Conservation (phyloP, 2,797 vertebrate species). For the Graptemys geographica region DNA sequence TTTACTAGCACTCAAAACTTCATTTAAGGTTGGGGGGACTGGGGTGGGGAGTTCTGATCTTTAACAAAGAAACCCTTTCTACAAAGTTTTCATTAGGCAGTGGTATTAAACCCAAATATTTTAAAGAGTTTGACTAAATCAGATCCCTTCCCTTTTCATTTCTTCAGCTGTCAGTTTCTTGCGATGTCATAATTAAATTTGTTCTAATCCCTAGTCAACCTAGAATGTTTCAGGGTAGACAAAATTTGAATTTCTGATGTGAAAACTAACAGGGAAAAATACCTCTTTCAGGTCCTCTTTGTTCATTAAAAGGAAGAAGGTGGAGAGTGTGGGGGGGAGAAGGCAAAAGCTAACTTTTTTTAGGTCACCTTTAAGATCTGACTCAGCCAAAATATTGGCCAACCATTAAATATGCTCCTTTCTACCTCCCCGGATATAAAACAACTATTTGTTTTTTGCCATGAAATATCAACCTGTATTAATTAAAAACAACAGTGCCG, state of each 20-base stretch:
- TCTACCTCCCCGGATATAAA: not conserved
- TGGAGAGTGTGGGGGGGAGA: accelerated
- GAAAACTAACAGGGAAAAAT: not conserved
- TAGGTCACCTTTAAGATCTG: not conserved
- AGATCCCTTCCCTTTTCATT: not conserved
- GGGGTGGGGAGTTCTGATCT: not conserved
- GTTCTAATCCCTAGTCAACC: not conserved
- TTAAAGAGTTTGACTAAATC: not conserved
- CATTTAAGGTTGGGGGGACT: not conserved
- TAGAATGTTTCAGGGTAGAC: not conserved
- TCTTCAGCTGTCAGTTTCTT: not conserved
- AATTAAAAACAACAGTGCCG: not conserved
- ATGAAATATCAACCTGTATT: not conserved
- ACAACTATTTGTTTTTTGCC: not conserved
- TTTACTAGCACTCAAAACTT: not conserved
- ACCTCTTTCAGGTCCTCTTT: accelerated
- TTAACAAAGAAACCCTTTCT: not conserved
- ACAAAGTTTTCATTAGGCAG: not conserved
- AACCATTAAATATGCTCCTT: not conserved
- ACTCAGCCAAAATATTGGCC: not conserved
- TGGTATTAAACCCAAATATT: not conserved
- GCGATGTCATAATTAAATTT: not conserved
- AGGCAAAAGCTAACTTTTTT: not conserved
- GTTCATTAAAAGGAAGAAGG: not conserved
- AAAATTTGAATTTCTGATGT: not conserved